A percentile compares a stretch with the other conserved stretches of the same genome.
phyloP scores from a whole-genome alignment of 2,797 vertebrate genomes.

The Capromys pilorides region DNA sequence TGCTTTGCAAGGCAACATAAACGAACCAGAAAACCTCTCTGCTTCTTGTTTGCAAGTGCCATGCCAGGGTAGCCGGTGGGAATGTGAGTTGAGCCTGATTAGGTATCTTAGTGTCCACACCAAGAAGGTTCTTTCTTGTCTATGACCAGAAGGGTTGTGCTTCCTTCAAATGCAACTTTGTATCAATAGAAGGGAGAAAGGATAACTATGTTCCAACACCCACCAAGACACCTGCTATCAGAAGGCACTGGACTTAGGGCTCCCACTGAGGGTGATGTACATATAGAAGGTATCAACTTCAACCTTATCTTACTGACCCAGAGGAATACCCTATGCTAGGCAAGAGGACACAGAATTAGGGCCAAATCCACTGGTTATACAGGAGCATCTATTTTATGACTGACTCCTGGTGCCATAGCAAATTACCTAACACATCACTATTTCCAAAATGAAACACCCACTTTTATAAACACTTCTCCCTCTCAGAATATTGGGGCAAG shows the following conservation, averaged over 20 bases:
- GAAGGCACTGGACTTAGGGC: neutral
- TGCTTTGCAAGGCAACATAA: slow-evolving; percentile 41
- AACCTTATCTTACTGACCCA: slow-evolving; percentile 42
- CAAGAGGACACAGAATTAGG: slow-evolving; percentile 44
- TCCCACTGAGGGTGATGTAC: neutral
- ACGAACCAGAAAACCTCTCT: neutral
- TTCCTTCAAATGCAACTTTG: slow-evolving; percentile 30
- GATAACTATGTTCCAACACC: neutral
- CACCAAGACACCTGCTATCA: slow-evolving; percentile 7
- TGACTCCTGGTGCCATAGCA: slow-evolving; percentile 29
- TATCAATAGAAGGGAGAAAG: neutral
- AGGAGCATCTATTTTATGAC: slow-evolving; percentile 6
- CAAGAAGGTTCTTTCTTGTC: slow-evolving; percentile 7
- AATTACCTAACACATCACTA: neutral
- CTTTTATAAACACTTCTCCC: slow-evolving; percentile 1
- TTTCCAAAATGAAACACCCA: slow-evolving; percentile 24
- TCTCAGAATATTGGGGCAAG: neutral
- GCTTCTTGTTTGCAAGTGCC: slow-evolving; percentile 32
- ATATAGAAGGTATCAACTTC: slow-evolving; percentile 15
- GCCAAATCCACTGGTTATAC: neutral
- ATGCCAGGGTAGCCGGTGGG: neutral
- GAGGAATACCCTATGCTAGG: neutral
- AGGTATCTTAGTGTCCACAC: neutral
- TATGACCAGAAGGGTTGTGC: neutral
- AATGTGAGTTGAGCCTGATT: neutral